Conservation (phyloP, 2,888 invertebrate species). For the Dasysyrphus tricinctus region DNA sequence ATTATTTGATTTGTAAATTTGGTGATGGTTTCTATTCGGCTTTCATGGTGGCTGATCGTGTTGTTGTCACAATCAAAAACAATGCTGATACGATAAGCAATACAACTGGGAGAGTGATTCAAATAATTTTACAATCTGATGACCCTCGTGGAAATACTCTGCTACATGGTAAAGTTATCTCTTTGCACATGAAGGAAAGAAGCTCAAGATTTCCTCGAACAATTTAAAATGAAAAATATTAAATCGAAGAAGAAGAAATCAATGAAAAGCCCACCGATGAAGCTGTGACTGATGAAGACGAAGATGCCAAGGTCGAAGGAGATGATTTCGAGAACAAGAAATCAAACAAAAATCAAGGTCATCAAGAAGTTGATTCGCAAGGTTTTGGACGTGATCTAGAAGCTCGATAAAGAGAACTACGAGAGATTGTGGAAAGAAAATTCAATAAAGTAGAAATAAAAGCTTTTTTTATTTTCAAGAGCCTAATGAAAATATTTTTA, state of each 20-base stretch:
- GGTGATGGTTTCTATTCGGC: too few relatives aligned
- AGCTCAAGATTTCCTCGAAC: constrained; percentile 97
- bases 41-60: constrained; percentile 97
- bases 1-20: constrained; percentile 99
- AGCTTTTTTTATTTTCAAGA: neutral
- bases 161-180: too few relatives aligned
- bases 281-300: constrained; percentile 84
- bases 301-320: constrained; percentile 86
- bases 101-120: constrained; percentile 99
- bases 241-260: constrained; percentile 85
- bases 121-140: constrained; percentile 91
- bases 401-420: too few relatives aligned
- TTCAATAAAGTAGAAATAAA: constrained; percentile 87
- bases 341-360: constrained; percentile 93
- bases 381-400: constrained; percentile 98
- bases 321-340: constrained; percentile 86
- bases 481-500: neutral
- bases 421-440: constrained; percentile 99
- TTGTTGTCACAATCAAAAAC: constrained; percentile 97
- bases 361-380: constrained; percentile 99
- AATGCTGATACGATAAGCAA: constrained; percentile 96
- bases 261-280: constrained; percentile 84
- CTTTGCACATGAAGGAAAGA: constrained; percentile 97
- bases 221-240: constrained; percentile 92
- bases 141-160: constrained; percentile 98